These are phyloP conservation scores for Drosophila teissieri DNA, from an alignment of 1,140 invertebrate species.

Conservation along the genomic window DNA sequence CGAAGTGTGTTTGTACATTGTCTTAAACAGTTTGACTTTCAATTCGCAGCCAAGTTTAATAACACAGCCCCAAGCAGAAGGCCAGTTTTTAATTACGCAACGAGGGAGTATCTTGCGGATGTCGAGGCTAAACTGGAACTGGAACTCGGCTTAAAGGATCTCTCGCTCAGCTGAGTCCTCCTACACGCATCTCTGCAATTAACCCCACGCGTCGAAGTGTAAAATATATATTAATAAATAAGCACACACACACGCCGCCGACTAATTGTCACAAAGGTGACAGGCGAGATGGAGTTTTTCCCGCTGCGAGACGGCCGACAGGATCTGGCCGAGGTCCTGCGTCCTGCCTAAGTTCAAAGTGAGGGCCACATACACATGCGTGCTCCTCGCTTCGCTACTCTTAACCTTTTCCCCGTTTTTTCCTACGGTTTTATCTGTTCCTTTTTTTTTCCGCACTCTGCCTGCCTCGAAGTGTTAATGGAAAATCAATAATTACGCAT, in stretches of 20 bases:
- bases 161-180: slow-evolving; percentile 18
- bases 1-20: slow-evolving; percentile 74
- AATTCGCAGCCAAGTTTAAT: slow-evolving; percentile 72
- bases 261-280: slow-evolving; percentile 81
- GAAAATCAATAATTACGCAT: slow-evolving; percentile 84
- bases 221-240: slow-evolving; percentile 82
- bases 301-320: slow-evolving; percentile 55
- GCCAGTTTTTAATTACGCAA: slow-evolving; percentile 66
- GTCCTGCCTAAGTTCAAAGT: slow-evolving; percentile 77
- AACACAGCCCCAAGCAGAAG: slow-evolving; percentile 41
- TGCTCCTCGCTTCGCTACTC: slow-evolving; percentile 38
- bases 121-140: background rate
- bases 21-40: slow-evolving; percentile 84
- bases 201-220: slow-evolving; percentile 76
- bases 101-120: slow-evolving; percentile 27
- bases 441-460: slow-evolving; percentile 28
- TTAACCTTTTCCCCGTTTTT: slow-evolving; percentile 30
- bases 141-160: slow-evolving; percentile 52
- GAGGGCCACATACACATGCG: slow-evolving; percentile 57
- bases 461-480: slow-evolving; percentile 77
- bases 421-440: slow-evolving; percentile 11
- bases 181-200: slow-evolving; percentile 55
- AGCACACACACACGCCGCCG: slow-evolving; percentile 53
- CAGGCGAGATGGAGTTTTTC: slow-evolving; percentile 62
- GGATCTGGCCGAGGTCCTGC: slow-evolving; percentile 49